phyloP scores from a whole-genome alignment of 2,888 invertebrate species.

The Epinotia brunnichana region DNA sequence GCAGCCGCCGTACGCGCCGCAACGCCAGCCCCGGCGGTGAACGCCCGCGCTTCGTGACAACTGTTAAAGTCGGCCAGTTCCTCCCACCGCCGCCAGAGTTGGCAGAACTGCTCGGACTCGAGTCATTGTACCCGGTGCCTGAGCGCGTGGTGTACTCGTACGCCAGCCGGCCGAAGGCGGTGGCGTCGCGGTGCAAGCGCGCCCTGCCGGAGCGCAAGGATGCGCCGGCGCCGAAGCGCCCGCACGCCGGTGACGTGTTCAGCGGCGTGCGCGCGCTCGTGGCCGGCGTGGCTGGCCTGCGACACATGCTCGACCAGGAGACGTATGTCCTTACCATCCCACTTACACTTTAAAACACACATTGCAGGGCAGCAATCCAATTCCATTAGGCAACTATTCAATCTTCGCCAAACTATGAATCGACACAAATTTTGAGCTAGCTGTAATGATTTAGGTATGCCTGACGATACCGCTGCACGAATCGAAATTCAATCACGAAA shows the following conservation, averaged over 20 bases:
- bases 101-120: slow-evolving; percentile 85
- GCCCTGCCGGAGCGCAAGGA: slow-evolving; percentile 47
- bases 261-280: slow-evolving; percentile 65
- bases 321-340: slow-evolving; percentile 15
- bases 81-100: slow-evolving; percentile 90
- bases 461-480: slow-evolving; percentile 4
- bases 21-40: slow-evolving; percentile 51
- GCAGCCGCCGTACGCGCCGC: slow-evolving; percentile 50
- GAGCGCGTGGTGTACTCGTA: slow-evolving; percentile 85
- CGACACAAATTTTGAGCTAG: slow-evolving; percentile 8
- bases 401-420: background rate
- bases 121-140: slow-evolving; percentile 66
- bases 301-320: slow-evolving; percentile 51
- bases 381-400: slow-evolving; percentile 11
- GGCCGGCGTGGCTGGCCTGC: slow-evolving; percentile 66
- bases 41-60: slow-evolving; percentile 89
- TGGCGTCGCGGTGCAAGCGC: slow-evolving; percentile 62
- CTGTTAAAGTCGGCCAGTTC: slow-evolving; percentile 91
- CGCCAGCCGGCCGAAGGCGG: slow-evolving; percentile 85
- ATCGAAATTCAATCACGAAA: slow-evolving; percentile 25
- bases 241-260: slow-evolving; percentile 47
- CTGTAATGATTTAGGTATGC: background rate
- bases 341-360: background rate
- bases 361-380: slow-evolving; percentile 2
- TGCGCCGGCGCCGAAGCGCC: slow-evolving; percentile 46